Base-by-base conservation (phyloP, 2,888 invertebrate species). In the Octodonta nipae region DNA sequence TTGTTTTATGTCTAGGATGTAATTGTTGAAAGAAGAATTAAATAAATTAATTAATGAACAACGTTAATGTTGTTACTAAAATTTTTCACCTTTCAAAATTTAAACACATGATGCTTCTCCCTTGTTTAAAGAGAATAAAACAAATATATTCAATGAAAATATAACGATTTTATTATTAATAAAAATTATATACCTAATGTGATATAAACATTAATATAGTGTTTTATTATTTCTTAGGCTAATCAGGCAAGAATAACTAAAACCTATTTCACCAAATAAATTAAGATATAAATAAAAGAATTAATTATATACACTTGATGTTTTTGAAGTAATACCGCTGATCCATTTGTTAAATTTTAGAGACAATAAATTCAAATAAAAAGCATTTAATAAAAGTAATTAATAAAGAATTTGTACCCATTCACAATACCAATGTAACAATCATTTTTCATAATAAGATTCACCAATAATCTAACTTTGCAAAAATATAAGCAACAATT, bases 111-210 rank as follows among this genome's bases (percentile, higher is more conserved):
- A n/a, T n/a, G n/a, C n/a, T n/a, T n/a, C n/a, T n/a, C n/a, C n/a
- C n/a, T n/a, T n/a, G n/a, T n/a, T n/a, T n/a, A n/a, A n/a, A n/a
- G n/a, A n/a, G n/a, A n/a, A n/a, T n/a, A n/a, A n/a, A n/a, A 27
- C 7, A 5, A 27, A 11, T 4, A 40, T 14, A 16, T 20, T 10
- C 32, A 27, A 40, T 44, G 44, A 54, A 57, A 57, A 56, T 57
- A 54, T 57, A 57, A 57, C 56, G 56, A 56, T 47, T 55, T 54
- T 53, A 47, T n/a, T n/a, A n/a, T 55, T 50, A 45, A 45, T 51
- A 48, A 51, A 54, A 54, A 50, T 45, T 50, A 52, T 50, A 48
- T 47, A 44, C 39, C 45, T 45, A 48, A 48, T 50, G 50, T 49
- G 49, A 54, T 54, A 54, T 50, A 52, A 53, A 53, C 50, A 50